Percentiles rank a stretch among this genome's conserved stretches.
Evolutionary conservation across 2,888 invertebrate species (phyloP).

Genomic region (Panzeria rudis): DNA sequence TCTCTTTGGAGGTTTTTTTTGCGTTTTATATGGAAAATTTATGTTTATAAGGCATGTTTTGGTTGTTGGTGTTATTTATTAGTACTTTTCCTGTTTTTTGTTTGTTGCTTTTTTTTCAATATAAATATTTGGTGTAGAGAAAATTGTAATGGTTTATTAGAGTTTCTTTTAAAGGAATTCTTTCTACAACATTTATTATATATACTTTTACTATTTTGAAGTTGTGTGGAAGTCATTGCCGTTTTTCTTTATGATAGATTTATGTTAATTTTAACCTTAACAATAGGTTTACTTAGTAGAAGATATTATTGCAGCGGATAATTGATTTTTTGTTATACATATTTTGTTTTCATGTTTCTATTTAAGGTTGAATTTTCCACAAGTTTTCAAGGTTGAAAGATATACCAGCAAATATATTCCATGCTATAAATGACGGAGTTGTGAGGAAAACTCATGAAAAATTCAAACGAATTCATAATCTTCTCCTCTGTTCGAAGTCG

Average conservation of each 20-base stretch:
- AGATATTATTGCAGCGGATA: conserved; percentile 22
- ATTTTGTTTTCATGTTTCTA: conserved; percentile 1
- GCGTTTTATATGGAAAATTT: conserved; percentile 61
- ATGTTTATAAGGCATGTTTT: conserved; percentile 66
- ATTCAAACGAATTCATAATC: too few species aligned
- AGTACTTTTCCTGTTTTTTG: conserved; percentile 5
- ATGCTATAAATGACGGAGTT: too few species aligned
- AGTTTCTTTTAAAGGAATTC: conserved; percentile 39
- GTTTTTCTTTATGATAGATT: conserved; percentile 62
- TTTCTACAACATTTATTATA: conserved; percentile 20
- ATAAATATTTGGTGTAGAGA: background rate
- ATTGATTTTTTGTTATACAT: conserved; percentile 49
- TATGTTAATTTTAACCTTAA: conserved; percentile 70
- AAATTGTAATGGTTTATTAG: conserved; percentile 48
- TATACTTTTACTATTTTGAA: conserved; percentile 37
- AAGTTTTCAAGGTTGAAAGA: background rate
- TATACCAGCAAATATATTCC: background rate
- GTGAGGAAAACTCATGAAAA: too few species aligned
- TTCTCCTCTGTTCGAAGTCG: too few species aligned
- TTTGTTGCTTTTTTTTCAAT: background rate
- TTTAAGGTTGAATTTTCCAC: background rate
- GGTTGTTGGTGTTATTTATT: conserved; percentile 60
- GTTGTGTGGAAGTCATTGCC: conserved; percentile 16
- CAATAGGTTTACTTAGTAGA: conserved; percentile 18
- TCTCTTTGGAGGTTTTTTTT: conserved; percentile 20